A percentile compares a stretch with the other conserved stretches of the same genome.
Evolutionary conservation across 35 echinoderm and acorn worm genomes (phyloP).

Genomic region (Hemicentrotus pulcherrimus): DNA sequence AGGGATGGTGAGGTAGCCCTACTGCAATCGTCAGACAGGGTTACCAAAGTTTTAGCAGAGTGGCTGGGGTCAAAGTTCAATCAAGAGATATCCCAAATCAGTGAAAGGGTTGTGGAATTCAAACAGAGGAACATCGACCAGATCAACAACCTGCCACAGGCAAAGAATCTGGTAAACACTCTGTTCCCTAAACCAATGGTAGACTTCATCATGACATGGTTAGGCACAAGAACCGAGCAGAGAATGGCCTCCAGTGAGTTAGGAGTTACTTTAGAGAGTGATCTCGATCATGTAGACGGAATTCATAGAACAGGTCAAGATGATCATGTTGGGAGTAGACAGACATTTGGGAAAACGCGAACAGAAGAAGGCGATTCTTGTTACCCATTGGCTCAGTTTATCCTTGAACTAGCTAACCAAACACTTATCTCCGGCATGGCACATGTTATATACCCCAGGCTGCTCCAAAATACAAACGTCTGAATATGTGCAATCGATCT

Average conservation of each 20-base stretch:
- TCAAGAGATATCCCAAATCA: not conserved
- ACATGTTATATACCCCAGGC: constrained; percentile 53
- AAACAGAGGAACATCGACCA: constrained; percentile 42
- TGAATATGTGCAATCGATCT: not conserved
- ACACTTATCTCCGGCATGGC: constrained; percentile 53
- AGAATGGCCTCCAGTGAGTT: not conserved
- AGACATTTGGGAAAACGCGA: not conserved
- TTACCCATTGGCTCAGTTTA: constrained; percentile 52
- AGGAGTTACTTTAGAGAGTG: not conserved
- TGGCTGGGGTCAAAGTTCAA: constrained; percentile 49
- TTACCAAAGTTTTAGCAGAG: not conserved
- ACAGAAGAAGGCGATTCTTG: not conserved
- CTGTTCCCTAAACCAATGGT: constrained; percentile 50
- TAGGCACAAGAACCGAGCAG: constrained; percentile 1
- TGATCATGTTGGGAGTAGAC: not conserved
- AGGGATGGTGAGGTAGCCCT: not conserved
- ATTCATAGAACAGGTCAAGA: not conserved
- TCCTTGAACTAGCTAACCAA: constrained; percentile 53
- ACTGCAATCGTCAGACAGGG: not conserved
- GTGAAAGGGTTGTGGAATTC: constrained; percentile 41
- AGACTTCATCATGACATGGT: constrained; percentile 26
- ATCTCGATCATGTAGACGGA: not conserved
- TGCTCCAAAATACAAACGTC: constrained; percentile 19
- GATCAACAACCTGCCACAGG: constrained; percentile 45
- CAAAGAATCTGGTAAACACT: constrained; percentile 38